A percentile compares a stretch with the other conserved stretches of the same genome.
These are phyloP conservation scores for Himalopsyche anomala DNA, from an alignment of 2,888 invertebrate genomes.

Conservation along the genomic window DNA sequence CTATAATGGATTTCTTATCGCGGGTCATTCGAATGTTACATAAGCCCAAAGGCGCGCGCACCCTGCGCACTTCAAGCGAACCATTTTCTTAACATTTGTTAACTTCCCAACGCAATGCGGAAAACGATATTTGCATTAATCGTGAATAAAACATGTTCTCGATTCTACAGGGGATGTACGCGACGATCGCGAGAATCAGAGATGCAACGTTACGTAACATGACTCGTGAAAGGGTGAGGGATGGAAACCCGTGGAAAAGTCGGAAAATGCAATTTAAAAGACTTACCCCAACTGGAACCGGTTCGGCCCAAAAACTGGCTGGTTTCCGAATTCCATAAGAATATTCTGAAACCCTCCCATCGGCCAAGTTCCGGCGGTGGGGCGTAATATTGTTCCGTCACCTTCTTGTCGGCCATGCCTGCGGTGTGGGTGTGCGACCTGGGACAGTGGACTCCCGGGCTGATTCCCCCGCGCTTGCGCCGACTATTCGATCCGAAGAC, in stretches of 20 bases:
- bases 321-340: constrained; percentile 95
- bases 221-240: constrained; percentile 31
- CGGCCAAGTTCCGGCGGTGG: constrained; percentile 88
- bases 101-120: constrained; percentile 63
- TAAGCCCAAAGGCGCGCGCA: constrained; percentile 63
- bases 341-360: constrained; percentile 90
- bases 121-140: constrained; percentile 42
- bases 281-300: constrained; percentile 96
- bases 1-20: constrained; percentile 42
- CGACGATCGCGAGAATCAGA: neutral
- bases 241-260: constrained; percentile 58
- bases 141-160: constrained; percentile 1
- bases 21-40: constrained; percentile 59
- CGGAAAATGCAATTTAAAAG: constrained; percentile 60
- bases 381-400: constrained; percentile 85
- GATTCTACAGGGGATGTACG: neutral
- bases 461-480: constrained; percentile 70
- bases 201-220: constrained; percentile 33
- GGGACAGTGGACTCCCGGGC: constrained; percentile 59
- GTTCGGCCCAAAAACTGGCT: constrained; percentile 94
- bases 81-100: constrained; percentile 63
- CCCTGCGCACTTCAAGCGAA: constrained; percentile 60
- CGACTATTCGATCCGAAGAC: constrained; percentile 61
- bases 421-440: constrained; percentile 69
- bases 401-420: constrained; percentile 87